These are phyloP conservation scores for Beroe ovata DNA, from an alignment of 37 sponge, comb jelly and placozoan species.

Conservation along the genomic window DNA sequence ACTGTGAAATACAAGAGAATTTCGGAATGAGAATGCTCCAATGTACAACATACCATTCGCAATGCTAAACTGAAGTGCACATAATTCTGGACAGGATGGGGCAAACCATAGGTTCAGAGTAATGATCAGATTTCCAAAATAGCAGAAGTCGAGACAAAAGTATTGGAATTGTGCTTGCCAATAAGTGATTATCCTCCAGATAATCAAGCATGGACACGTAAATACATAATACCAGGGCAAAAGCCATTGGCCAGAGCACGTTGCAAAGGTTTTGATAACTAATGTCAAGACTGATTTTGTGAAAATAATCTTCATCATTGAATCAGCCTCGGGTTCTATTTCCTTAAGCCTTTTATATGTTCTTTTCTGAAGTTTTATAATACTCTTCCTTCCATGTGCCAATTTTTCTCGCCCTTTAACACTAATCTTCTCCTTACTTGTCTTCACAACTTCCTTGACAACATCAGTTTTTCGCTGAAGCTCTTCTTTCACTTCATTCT, in stretches of 20 bases:
- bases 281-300: conserved; percentile 35
- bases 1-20: conserved; percentile 55
- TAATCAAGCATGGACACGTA: conserved; percentile 30
- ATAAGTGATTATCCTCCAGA: conserved; percentile 65
- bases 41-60: conserved; percentile 45
- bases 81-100: conserved; percentile 29
- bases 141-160: conserved; percentile 63
- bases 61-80: not conserved
- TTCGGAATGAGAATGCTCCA: conserved; percentile 62
- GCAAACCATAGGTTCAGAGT: conserved; percentile 41
- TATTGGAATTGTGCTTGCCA: conserved; percentile 60
- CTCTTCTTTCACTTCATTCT: conserved; percentile 32
- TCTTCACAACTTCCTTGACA: conserved; percentile 14
- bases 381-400: conserved; percentile 5
- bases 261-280: conserved; percentile 53
- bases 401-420: conserved; percentile 36
- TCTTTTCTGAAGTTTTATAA: not conserved
- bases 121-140: conserved; percentile 59
- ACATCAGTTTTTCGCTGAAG: conserved; percentile 24
- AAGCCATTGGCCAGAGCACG: conserved; percentile 59
- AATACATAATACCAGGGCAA: conserved; percentile 54
- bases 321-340: conserved; percentile 29
- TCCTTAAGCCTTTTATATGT: conserved; percentile 48
- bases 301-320: not conserved
- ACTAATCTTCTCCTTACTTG: not conserved